phyloP scores from a whole-genome alignment of 2,888 invertebrate genomes.

The Agrochola lota region DNA sequence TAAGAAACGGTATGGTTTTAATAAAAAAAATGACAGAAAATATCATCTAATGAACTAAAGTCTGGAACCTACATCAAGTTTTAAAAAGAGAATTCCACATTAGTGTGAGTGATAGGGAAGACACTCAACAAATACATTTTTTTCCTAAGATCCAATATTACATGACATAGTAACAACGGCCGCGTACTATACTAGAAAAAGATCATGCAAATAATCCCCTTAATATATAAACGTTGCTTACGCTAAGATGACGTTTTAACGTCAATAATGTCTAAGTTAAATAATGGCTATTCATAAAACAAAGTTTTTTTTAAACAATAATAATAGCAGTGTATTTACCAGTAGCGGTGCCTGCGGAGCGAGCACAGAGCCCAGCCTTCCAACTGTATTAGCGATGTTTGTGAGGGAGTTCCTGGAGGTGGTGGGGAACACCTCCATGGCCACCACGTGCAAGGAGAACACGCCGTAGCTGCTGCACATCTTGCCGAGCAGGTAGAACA shows the following conservation, averaged over 20 bases:
- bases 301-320: background rate
- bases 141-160: background rate
- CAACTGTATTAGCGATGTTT: constrained; percentile 92
- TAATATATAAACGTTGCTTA: too few species aligned
- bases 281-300: background rate
- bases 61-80: background rate
- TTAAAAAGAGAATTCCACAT: background rate
- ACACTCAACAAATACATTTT: background rate
- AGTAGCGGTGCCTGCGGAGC: constrained; percentile 92
- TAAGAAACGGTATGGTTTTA: constrained; percentile 31
- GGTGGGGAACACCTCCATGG: constrained; percentile 93
- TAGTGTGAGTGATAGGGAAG: too few species aligned
- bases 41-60: background rate
- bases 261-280: background rate
- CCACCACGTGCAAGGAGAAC: constrained; percentile 92
- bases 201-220: too few species aligned
- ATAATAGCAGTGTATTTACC: constrained; percentile 78
- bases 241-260: background rate
- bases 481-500: constrained; percentile 91
- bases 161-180: background rate
- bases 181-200: too few species aligned
- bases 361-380: constrained; percentile 91
- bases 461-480: constrained; percentile 92
- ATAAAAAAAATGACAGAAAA: background rate
- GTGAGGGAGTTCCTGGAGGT: constrained; percentile 92